These are phyloP conservation scores for Sphecodes monilicornis DNA, from an alignment of 2,888 invertebrate genomes.

Conservation along the genomic window DNA sequence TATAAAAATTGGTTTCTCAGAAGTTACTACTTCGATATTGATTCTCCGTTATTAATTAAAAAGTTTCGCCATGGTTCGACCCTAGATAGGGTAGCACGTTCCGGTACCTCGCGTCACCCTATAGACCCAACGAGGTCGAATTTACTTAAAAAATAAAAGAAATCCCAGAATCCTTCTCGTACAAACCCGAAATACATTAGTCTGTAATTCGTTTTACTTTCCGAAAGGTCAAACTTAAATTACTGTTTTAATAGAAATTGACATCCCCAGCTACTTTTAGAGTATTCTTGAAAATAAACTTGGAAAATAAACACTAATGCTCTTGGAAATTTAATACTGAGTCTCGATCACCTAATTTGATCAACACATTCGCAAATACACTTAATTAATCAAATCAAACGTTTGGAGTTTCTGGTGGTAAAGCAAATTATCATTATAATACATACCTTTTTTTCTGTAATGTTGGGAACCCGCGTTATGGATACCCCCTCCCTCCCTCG, in stretches of 20 bases:
- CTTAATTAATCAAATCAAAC: neutral
- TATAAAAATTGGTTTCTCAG: neutral
- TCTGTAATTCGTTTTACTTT: neutral
- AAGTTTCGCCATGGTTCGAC: neutral
- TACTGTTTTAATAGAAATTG: neutral
- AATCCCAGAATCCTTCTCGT: no score
- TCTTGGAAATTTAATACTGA: neutral
- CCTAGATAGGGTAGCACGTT: neutral
- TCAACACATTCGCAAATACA: neutral
- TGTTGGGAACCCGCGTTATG: no score
- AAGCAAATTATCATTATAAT: neutral
- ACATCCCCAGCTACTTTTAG: neutral
- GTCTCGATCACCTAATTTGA: neutral
- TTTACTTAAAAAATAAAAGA: neutral
- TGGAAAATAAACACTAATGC: neutral
- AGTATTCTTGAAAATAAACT: no score
- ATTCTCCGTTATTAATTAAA: conserved; percentile 6
- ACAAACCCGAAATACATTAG: no score
- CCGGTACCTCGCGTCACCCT: neutral
- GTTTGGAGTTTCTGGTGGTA: neutral
- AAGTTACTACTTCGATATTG: conserved; percentile 5
- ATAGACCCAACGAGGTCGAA: neutral
- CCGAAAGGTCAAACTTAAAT: neutral
- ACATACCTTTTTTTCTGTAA: no score
- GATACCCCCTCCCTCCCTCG: no score